Conservation (phyloP, 1,140 invertebrate genomes). For the Aphidius gifuensis region DNA sequence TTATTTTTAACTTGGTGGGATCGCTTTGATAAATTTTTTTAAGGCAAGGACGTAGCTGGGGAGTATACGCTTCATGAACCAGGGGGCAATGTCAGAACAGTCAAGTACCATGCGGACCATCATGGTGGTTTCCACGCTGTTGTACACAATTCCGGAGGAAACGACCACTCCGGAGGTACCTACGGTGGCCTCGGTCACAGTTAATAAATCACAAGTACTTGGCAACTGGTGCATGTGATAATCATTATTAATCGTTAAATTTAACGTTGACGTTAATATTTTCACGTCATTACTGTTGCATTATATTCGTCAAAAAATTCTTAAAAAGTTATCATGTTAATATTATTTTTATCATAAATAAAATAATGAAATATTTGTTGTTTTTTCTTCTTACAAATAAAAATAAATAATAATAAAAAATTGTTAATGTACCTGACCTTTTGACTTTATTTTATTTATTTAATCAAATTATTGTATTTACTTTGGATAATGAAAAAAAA, state of each 20-base stretch:
- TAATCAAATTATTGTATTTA: too few species aligned
- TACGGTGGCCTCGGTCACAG: slow-evolving; percentile 23
- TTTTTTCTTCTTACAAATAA: too few species aligned
- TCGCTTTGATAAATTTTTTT: background rate
- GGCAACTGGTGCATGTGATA: slow-evolving; percentile 19
- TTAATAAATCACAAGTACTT: slow-evolving; percentile 22
- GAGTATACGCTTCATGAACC: slow-evolving; percentile 71
- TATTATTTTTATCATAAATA: too few species aligned
- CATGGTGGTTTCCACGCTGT: slow-evolving; percentile 70
- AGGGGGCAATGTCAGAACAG: slow-evolving; percentile 69
- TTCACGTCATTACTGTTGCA: too few species aligned
- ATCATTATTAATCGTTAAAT: slow-evolving; percentile 23
- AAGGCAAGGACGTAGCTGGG: slow-evolving; percentile 47
- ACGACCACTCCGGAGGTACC: slow-evolving; percentile 26
- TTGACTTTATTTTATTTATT: too few species aligned
- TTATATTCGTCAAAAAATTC: too few species aligned
- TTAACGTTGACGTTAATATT: background rate
- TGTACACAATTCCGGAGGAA: slow-evolving; percentile 59
- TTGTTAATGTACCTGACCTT: too few species aligned
- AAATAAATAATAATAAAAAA: too few species aligned
- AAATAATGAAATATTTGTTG: too few species aligned
- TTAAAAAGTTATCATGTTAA: too few species aligned
- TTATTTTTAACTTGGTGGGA: background rate
- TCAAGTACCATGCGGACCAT: slow-evolving; percentile 70
- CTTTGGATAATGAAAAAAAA: too few species aligned